Conservation (phyloP, 1,140 invertebrate genomes). For the Scaptomyza montana region DNA sequence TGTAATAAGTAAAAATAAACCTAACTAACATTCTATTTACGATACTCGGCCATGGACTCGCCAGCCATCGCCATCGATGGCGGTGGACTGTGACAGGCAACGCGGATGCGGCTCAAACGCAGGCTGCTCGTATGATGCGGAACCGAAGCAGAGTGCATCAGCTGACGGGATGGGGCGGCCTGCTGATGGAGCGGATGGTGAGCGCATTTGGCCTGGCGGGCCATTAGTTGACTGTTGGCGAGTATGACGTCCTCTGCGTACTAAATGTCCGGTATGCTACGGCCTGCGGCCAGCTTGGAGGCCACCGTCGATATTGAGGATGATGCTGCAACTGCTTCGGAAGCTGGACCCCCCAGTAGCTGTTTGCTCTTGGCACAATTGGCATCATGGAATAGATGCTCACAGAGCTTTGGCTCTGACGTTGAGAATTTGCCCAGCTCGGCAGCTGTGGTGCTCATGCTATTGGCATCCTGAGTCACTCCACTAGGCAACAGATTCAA, state of each 20-base stretch:
- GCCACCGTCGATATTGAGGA: conserved; percentile 33
- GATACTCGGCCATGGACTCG: conserved; percentile 61
- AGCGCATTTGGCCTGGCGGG: conserved; percentile 60
- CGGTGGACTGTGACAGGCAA: conserved; percentile 76
- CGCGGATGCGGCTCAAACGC: conserved; percentile 62
- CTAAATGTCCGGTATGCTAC: conserved; percentile 83
- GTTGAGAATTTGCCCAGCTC: conserved; percentile 80
- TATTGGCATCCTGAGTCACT: conserved; percentile 33
- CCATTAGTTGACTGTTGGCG: conserved; percentile 69
- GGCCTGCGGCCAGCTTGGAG: conserved; percentile 55
- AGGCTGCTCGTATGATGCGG: conserved; percentile 55
- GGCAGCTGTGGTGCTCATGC: conserved; percentile 48
- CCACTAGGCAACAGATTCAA: conserved; percentile 56
- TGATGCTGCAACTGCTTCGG: conserved; percentile 6
- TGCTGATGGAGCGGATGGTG: conserved; percentile 72
- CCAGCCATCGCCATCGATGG: conserved; percentile 25
- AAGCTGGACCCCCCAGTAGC: conserved; percentile 12
- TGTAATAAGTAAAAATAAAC: not conserved
- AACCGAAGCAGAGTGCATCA: conserved; percentile 9
- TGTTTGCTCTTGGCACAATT: conserved; percentile 82
- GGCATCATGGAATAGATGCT: conserved; percentile 79
- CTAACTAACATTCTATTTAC: conserved; percentile 44
- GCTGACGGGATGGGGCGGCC: conserved; percentile 31
- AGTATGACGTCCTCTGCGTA: conserved; percentile 83
- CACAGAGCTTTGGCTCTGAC: conserved; percentile 82